A percentile compares a stretch with the other conserved stretches of the same genome.
Evolutionary conservation across 2,113 vertebrate genomes (phyloP).

Genomic region (Bombycilla garrulus): DNA sequence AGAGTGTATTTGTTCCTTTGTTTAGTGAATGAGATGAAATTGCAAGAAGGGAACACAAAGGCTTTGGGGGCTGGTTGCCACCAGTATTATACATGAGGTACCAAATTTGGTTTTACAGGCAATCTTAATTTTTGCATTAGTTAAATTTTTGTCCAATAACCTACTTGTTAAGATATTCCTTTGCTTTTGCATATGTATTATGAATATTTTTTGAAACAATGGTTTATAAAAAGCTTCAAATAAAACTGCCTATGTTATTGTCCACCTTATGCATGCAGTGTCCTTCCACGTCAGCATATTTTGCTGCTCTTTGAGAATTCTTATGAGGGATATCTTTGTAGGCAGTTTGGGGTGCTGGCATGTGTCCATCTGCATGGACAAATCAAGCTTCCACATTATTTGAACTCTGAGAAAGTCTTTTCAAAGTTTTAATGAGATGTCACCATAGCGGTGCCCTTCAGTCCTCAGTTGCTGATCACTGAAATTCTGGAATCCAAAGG

Average conservation of each 20-base stretch:
- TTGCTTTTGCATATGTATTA: not conserved
- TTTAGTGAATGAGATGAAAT: not conserved
- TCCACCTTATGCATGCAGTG: not conserved
- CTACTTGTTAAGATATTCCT: not conserved
- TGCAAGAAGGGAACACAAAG: not conserved
- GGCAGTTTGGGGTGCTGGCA: conserved; percentile 41
- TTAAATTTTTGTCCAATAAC: not conserved
- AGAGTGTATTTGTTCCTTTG: not conserved
- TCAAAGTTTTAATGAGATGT: conserved; percentile 64
- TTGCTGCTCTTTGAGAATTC: conserved; percentile 27
- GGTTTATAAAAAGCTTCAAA: not conserved
- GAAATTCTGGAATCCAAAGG: conserved; percentile 23
- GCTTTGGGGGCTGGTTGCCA: not conserved
- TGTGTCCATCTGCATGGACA: conserved; percentile 13
- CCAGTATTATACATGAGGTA: not conserved
- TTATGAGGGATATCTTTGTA: conserved; percentile 12
- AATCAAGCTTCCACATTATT: conserved; percentile 30
- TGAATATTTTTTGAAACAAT: not conserved
- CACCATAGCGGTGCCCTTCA: not conserved
- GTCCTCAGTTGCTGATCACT: not conserved
- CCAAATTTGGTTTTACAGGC: not conserved
- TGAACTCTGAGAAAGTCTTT: conserved; percentile 38
- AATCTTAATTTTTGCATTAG: not conserved
- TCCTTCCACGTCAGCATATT: not conserved
- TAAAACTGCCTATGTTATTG: not conserved